Evolutionary conservation across 1,140 invertebrate genomes (phyloP), one percentile per base, ranked within the genome.

Genomic region (Drosophila seguyi): DNA sequence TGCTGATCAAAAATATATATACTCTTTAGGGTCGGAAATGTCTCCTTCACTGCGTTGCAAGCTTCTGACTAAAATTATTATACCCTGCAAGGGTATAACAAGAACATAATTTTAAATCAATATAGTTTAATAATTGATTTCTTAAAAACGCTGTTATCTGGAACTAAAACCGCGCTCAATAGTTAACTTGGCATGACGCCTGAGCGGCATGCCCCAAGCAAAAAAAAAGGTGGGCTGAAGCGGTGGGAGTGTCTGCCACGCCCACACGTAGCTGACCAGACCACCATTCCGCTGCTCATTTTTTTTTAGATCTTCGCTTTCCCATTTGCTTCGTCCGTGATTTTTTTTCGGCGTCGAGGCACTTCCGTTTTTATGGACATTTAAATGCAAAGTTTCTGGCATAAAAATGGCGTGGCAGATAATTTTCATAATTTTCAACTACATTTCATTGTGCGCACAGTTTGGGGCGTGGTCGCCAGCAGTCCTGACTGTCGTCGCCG

Each of bases 391-490:
- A 87, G 84, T 87, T 87, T 83, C 83, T 87, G 84, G 84, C 84
- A 87, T 87, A 83, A 82, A 87, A 87, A 87, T 87, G 79, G 83
- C 79, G 83, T 83, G 79, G 76, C 76, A 87, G 72, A 87, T 87
- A 87, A 87, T 87, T 87, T 87, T 87, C 84, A 87, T 87, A 87
- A 87, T 87, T 87, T 87, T 87, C 84, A 87, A 87, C 84, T 87
- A 82, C 83, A 83, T 87, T 87, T 82, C 84, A 82, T 87, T 87
- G 82, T 86, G 62, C 59, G 73, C 62, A 76, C 74, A 82, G 66
- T 71, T 42, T 69, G 52, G 60, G 78, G 75, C 75, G 79, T 78
- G 55, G 79, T 44, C 8, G 58, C 25, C 39, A 52, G 52, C 25
- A 53, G 53, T 61, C 29, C 42, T 73, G 50, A 31, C 45, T 56